Evolutionary conservation across 2,888 invertebrate genomes (phyloP).

Genomic region (Bembecia ichneumoniformis): DNA sequence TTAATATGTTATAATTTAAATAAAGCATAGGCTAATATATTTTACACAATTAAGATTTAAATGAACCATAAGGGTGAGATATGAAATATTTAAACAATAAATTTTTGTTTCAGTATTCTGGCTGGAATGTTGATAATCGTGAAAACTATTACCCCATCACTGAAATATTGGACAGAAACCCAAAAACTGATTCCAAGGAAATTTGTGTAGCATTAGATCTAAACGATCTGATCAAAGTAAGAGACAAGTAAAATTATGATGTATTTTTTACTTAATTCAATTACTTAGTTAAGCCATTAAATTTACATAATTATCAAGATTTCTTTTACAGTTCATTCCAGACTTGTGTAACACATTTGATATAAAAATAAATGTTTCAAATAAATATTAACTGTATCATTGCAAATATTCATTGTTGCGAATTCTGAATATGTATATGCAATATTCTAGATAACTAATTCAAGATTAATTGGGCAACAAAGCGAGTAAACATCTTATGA

Average conservation of each 20-base stretch:
- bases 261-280: constrained; percentile 51
- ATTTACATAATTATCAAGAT: constrained; percentile 40
- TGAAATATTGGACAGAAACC: constrained; percentile 67
- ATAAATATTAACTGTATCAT: not conserved
- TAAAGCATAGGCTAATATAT: too few species aligned
- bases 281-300: constrained; percentile 55
- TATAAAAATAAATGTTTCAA: constrained; percentile 1
- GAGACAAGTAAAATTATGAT: constrained; percentile 57
- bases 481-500: too few species aligned
- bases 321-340: constrained; percentile 67
- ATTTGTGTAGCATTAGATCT: constrained; percentile 71
- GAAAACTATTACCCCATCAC: constrained; percentile 74
- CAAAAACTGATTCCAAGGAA: constrained; percentile 67
- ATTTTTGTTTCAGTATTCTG: constrained; percentile 67
- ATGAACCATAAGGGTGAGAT: not conserved
- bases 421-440: too few species aligned
- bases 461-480: too few species aligned
- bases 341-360: constrained; percentile 39
- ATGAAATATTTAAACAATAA: not conserved
- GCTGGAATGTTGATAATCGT: constrained; percentile 74
- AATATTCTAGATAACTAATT: too few species aligned
- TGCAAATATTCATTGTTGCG: too few species aligned
- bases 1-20: too few species aligned
- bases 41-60: not conserved
- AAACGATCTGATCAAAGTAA: constrained; percentile 68